Conservation (phyloP, 1,140 invertebrate genomes). For the Anastrepha ludens region DNA sequence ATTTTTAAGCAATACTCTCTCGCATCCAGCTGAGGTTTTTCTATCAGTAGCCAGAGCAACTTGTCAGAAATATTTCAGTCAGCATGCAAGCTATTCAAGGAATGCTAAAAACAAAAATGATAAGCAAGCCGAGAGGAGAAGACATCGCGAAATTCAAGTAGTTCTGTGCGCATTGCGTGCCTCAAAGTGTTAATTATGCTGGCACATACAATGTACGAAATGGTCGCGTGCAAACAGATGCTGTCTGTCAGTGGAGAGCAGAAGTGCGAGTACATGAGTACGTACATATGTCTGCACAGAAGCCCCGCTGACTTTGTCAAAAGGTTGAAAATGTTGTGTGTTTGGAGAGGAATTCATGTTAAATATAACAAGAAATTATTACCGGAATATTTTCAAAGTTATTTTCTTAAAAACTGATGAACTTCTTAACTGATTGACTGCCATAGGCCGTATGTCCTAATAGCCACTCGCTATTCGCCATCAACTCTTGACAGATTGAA, state of each 20-base stretch:
- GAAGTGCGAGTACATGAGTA: not conserved
- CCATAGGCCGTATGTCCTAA: not conserved
- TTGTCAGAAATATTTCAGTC: conserved; percentile 22
- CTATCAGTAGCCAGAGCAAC: conserved; percentile 20
- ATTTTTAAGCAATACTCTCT: too few species aligned
- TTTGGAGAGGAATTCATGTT: too few species aligned
- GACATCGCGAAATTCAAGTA: conserved; percentile 26
- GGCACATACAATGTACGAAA: not conserved
- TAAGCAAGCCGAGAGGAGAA: not conserved
- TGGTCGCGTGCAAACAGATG: conserved; percentile 25
- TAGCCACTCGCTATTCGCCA: not conserved
- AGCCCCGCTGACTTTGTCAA: not conserved
- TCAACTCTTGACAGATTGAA: not conserved
- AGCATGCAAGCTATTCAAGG: conserved; percentile 26
- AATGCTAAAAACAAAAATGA: not conserved
- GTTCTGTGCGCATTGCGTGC: conserved; percentile 32
- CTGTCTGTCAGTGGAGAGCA: not conserved
- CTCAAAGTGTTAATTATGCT: conserved; percentile 52
- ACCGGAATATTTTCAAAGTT: too few species aligned
- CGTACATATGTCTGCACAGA: not conserved
- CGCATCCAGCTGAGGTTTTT: not conserved
- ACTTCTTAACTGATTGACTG: not conserved
- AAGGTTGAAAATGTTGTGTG: not conserved
- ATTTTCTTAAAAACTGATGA: not conserved
- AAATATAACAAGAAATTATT: too few species aligned